Evolutionary conservation across 2,113 vertebrate species (phyloP).

Genomic region (Eudyptes chrysolophus): DNA sequence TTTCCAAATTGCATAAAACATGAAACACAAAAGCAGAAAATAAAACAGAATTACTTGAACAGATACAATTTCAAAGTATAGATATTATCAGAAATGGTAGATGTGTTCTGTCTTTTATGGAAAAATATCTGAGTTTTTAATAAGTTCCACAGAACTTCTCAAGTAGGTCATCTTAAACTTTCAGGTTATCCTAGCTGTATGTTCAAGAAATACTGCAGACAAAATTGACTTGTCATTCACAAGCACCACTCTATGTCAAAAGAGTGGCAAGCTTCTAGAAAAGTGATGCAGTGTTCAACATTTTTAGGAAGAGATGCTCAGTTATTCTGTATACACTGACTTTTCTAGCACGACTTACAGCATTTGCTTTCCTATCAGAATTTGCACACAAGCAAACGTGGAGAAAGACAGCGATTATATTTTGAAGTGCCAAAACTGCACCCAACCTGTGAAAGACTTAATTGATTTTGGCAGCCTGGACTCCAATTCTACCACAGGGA

Average conservation of each 20-base stretch:
- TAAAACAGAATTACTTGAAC: not conserved
- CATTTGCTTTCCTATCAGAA: not conserved
- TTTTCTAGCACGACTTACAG: not conserved
- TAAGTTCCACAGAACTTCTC: not conserved
- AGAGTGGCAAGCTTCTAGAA: not conserved
- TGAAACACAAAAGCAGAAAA: not conserved
- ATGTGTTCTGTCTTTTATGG: not conserved
- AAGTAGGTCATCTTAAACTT: not conserved
- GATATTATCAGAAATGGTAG: not conserved
- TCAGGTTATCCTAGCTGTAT: not conserved
- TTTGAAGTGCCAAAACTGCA: not conserved
- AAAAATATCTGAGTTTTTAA: not conserved
- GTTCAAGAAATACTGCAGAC: not conserved
- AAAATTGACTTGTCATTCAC: not conserved
- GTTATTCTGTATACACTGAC: not conserved
- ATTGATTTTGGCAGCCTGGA: not conserved
- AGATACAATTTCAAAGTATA: not conserved
- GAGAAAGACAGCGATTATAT: not conserved
- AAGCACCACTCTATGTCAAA: not conserved
- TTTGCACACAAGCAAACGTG: not conserved
- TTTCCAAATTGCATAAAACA: not conserved
- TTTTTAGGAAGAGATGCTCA: not conserved
- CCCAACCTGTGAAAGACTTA: not conserved
- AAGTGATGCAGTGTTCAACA: not conserved
- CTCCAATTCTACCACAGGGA: not conserved